These are phyloP conservation scores for Halictus ligatus DNA, from an alignment of 2,888 invertebrate species.

Conservation along the genomic window DNA sequence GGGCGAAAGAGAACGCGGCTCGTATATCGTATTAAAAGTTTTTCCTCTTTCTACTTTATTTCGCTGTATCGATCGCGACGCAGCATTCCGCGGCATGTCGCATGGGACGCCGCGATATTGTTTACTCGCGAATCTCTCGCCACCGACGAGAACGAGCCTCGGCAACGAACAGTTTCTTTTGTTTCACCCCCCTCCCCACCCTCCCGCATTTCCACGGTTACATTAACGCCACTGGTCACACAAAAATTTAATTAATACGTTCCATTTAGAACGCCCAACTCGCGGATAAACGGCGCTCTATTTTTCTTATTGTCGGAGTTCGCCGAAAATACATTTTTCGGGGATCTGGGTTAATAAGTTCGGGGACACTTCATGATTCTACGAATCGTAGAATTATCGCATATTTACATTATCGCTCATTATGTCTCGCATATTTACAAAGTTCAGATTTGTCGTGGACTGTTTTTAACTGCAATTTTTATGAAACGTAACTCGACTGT, in stretches of 20 bases:
- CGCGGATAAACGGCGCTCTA: neutral
- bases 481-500: no score
- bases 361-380: neutral
- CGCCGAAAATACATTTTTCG: neutral
- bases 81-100: slow-evolving; percentile 30
- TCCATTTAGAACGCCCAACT: neutral
- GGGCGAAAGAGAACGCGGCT: neutral
- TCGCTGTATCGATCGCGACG: slow-evolving; percentile 58
- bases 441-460: no score
- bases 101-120: slow-evolving; percentile 45
- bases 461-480: no score
- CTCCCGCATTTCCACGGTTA: neutral
- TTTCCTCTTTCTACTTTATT: slow-evolving; percentile 58
- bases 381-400: neutral
- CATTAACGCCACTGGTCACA: neutral
- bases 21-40: slow-evolving; percentile 59
- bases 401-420: no score
- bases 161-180: neutral
- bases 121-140: slow-evolving; percentile 32
- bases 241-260: slow-evolving; percentile 7
- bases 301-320: neutral
- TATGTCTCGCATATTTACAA: no score
- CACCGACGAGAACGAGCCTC: neutral
- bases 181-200: neutral
- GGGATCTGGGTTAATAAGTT: neutral